Conservation (phyloP, 2,888 invertebrate species). For the Schrankia costaestrigalis region DNA sequence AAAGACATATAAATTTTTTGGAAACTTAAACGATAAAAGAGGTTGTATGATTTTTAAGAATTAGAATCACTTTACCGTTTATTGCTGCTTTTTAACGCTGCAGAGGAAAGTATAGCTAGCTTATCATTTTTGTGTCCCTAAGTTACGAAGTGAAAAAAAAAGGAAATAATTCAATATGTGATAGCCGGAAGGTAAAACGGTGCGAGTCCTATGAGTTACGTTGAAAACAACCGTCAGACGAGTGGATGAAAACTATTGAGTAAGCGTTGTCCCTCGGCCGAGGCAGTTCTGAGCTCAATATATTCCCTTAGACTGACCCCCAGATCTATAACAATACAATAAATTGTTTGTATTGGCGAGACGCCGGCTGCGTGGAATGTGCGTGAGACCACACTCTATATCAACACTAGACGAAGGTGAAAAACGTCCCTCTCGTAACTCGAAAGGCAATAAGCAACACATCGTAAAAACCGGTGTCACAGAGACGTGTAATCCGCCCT, state of each 20-base stretch:
- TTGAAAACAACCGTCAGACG: conserved; percentile 16
- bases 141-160: too few relatives aligned
- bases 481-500: conserved; percentile 30
- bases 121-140: too few relatives aligned
- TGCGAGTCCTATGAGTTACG: conserved; percentile 25
- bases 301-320: conserved; percentile 49
- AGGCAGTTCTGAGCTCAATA: conserved; percentile 48
- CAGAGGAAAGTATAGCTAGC: too few relatives aligned
- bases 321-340: conserved; percentile 69
- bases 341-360: conserved; percentile 65
- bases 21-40: too few relatives aligned
- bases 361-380: conserved; percentile 62
- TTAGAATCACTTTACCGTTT: too few relatives aligned
- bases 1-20: too few relatives aligned
- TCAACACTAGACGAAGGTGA: conserved; percentile 54
- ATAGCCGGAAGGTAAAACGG: too few relatives aligned
- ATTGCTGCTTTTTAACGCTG: too few relatives aligned
- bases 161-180: too few relatives aligned
- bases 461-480: conserved; percentile 48
- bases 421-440: conserved; percentile 53
- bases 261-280: conserved; percentile 35
- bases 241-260: conserved; percentile 28
- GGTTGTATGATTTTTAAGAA: too few relatives aligned
- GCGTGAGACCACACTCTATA: conserved; percentile 60
- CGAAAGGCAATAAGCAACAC: conserved; percentile 52